phyloP scores from a whole-genome alignment of 1,140 invertebrate species.

The Phenacoccus solenopsis region DNA sequence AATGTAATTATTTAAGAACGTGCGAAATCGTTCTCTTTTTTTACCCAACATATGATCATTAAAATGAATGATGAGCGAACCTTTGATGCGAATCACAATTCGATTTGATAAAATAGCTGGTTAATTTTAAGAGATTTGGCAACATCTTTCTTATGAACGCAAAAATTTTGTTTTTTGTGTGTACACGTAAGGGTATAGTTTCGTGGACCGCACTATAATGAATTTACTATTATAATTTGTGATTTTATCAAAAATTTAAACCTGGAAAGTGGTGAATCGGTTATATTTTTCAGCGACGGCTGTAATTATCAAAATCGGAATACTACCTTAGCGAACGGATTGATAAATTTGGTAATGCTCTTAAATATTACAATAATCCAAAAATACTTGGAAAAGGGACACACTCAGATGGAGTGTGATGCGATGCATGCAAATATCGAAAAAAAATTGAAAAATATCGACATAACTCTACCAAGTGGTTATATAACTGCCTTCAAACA shows the following conservation, averaged over 20 bases:
- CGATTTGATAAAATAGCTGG: too few relatives aligned
- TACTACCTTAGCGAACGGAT: not conserved
- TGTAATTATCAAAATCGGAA: not conserved
- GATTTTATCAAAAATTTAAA: not conserved
- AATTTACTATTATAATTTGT: not conserved
- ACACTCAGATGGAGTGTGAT: slow-evolving; percentile 34
- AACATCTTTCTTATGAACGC: too few relatives aligned
- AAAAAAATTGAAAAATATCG: slow-evolving; percentile 26
- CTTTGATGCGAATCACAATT: too few relatives aligned
- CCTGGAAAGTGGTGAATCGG: not conserved
- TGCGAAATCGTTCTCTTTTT: too few relatives aligned
- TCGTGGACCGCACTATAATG: too few relatives aligned
- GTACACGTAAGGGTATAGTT: too few relatives aligned
- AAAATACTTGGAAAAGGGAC: slow-evolving; percentile 33
- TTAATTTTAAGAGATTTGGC: too few relatives aligned
- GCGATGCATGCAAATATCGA: slow-evolving; percentile 27
- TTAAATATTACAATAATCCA: slow-evolving; percentile 26
- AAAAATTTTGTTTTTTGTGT: too few relatives aligned
- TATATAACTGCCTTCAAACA: too few relatives aligned
- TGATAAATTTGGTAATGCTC: not conserved
- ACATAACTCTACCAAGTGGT: slow-evolving; percentile 26
- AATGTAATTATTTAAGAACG: too few relatives aligned
- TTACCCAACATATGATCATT: too few relatives aligned
- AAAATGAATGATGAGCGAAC: too few relatives aligned
- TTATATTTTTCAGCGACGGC: not conserved